Evolutionary conservation across 2,113 vertebrate species (phyloP).

Genomic region (Sciurus niger): DNA sequence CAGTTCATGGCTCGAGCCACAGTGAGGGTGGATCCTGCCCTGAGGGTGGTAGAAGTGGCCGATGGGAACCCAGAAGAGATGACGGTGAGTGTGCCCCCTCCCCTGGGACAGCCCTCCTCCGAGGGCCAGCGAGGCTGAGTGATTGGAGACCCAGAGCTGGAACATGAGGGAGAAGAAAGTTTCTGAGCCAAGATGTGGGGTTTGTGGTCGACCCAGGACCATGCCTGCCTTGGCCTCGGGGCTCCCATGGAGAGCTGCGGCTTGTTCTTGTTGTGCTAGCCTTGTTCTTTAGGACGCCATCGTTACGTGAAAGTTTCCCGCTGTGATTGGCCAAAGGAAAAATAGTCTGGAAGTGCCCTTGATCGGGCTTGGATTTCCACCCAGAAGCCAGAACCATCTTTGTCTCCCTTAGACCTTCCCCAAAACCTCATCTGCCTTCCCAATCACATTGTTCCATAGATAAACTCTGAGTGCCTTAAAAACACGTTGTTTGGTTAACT

Average conservation of each 20-base stretch:
- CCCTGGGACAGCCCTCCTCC: not conserved
- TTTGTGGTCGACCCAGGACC: conserved; percentile 14
- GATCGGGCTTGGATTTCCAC: conserved; percentile 39
- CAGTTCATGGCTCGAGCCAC: conserved; percentile 95
- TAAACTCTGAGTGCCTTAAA: conserved; percentile 24
- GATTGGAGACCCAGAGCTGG: not conserved
- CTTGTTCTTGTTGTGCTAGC: too few species aligned
- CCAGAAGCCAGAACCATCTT: conserved; percentile 67
- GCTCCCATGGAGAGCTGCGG: not conserved
- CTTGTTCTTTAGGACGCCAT: not conserved
- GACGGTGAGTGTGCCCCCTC: conserved; percentile 89
- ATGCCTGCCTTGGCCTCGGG: not conserved
- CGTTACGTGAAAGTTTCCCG: not conserved
- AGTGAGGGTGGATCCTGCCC: conserved; percentile 90
- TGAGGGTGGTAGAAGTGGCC: conserved; percentile 92
- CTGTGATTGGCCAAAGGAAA: not conserved
- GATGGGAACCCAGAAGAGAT: conserved; percentile 94
- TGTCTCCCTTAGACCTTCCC: conserved; percentile 59
- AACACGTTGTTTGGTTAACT: conserved; percentile 11
- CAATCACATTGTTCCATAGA: not conserved
- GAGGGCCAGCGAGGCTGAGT: not conserved
- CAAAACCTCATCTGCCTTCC: conserved; percentile 22
- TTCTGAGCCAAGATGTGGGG: not conserved
- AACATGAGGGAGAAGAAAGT: not conserved
- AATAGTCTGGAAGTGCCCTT: conserved; percentile 37